Percentiles rank a stretch among this genome's conserved stretches.
Conservation (phyloP, 2,888 invertebrate species). For the Oscheius sp. region DNA sequence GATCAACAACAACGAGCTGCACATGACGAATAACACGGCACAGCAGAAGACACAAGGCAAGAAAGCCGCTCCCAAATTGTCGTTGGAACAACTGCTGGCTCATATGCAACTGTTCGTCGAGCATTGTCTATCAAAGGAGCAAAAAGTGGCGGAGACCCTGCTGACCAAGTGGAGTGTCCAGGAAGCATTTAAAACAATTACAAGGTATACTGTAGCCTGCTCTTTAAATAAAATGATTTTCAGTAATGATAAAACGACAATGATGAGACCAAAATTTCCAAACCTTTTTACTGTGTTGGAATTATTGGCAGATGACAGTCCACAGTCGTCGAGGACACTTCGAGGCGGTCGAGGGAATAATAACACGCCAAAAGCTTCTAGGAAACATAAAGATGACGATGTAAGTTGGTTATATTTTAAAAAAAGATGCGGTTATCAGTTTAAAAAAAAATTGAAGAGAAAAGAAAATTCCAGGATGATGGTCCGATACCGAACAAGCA, state of each 20-base stretch:
- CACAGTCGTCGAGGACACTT: constrained; percentile 43
- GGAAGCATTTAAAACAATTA: constrained; percentile 49
- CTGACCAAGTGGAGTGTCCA: constrained; percentile 47
- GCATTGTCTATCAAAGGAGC: constrained; percentile 74
- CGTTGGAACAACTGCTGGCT: constrained; percentile 77
- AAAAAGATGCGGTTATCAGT: too few species aligned
- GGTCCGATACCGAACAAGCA: not conserved
- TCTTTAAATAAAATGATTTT: constrained; percentile 2
- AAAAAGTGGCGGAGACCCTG: constrained; percentile 49
- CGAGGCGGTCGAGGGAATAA: constrained; percentile 44
- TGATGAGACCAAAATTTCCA: constrained; percentile 47
- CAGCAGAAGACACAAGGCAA: constrained; percentile 86
- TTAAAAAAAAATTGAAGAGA: not conserved
- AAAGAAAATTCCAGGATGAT: constrained; percentile 33
- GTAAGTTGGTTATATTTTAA: not conserved
- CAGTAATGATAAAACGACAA: constrained; percentile 48
- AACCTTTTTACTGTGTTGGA: constrained; percentile 55
- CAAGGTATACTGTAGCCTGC: not conserved
- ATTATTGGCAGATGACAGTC: constrained; percentile 42
- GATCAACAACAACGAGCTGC: constrained; percentile 17
- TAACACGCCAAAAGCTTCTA: constrained; percentile 1
- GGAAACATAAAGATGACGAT: constrained; percentile 31
- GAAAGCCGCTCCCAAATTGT: constrained; percentile 66
- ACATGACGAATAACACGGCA: constrained; percentile 13
- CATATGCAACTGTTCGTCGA: constrained; percentile 89